Base-by-base conservation (phyloP, 2,888 invertebrate species). In the Drosophila pseudotakahashii region DNA sequence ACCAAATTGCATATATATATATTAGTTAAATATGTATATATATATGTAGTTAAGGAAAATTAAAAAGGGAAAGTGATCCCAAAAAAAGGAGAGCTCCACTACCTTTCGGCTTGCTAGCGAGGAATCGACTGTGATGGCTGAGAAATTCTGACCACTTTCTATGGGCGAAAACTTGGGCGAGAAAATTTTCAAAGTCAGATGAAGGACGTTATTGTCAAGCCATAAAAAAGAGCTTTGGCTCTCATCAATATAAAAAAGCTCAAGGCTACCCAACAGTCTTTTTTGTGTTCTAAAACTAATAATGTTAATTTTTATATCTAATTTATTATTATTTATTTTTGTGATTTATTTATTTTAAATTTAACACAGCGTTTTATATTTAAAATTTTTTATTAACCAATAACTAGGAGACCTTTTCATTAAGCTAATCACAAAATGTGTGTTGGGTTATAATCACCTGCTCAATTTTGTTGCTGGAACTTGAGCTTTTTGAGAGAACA, bases 41-140 rank as follows among this genome's bases (percentile, higher is more conserved):
- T 26, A 26, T 26, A 26, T 26, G 26, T 26, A 26, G 26, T 6
- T 26, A 1, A 3, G 26, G 5, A 6, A 26, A 26, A 26, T 26
- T 34, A 1, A 34, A 34, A 34, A 11, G 2, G 34, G 34, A 5
- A 32, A 11, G 34, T 5, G 13, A 2, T 44, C 7, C 1, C 3
- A 7, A 0, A 32, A 32, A 34, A 6, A 13, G 16, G 13, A 32
- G 32, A 57, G 48, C 32, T 41, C 2, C 63, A 75, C 60, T 75
- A 75, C 75, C 75, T 74, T 64, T 75, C 69, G 74, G 75, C 57
- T 75, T 63, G 60, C 74, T 74, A 51, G 64, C 69, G 69, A 74
- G 69, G 75, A 75, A 75, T 75, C 75, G 75, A 74, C 75, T 75
- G 75, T 60, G 50, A 19, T 53, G 41, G 30, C 23, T 42, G 55